Base-by-base conservation (phyloP, 2,888 invertebrate genomes). In the Eustalomyia histrio region DNA sequence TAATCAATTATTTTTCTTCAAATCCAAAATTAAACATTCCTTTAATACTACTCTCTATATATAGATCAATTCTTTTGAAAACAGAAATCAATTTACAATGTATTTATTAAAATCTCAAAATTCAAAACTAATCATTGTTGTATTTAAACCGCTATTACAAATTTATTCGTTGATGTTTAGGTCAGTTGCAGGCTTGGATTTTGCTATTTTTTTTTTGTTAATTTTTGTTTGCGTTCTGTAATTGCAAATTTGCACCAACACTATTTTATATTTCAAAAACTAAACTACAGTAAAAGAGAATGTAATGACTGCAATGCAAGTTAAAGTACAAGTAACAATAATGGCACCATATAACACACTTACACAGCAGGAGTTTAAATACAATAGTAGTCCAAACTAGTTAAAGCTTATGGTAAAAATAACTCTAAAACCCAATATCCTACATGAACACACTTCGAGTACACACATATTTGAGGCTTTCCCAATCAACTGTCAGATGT, bases 111-210 rank as follows among this genome's bases (percentile, higher is more conserved):
- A 76, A 72, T 80, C 58, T 58, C 67, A 55, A 75, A 80, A 67
- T 63, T 55, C 65, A 47, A 57, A 72, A 72, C 61, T 76, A 72
- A 76, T 80, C 63, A 68, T 53, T 72, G 72, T 35, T 68, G 63
- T 63, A 58, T 80, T 73, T 60, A 68, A 63, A 43, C 72, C 72
- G 16, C 76, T 64, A 68, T 63, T 53, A 73, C 68, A 63, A 76
- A 53, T 39, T 52, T 63, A 72, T 80, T 76, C 21, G 52, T 43
- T 55, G 60, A 21, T 64, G 63, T 16, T 63, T 52, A 21, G 58
- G 61, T 60, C 69, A 71, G 47, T 71, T 60, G 75, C 79, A 65
- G 76, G 63, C 29, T 29, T 29, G 4, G 7, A 1, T 69, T 63
- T 57, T 43, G 52, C 53, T 74, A 39, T 29, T n/a, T n/a, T n/a